Percentiles rank a stretch among this genome's conserved stretches.
phyloP scores from a whole-genome alignment of 1,140 invertebrate species.

The Sinella curviseta region DNA sequence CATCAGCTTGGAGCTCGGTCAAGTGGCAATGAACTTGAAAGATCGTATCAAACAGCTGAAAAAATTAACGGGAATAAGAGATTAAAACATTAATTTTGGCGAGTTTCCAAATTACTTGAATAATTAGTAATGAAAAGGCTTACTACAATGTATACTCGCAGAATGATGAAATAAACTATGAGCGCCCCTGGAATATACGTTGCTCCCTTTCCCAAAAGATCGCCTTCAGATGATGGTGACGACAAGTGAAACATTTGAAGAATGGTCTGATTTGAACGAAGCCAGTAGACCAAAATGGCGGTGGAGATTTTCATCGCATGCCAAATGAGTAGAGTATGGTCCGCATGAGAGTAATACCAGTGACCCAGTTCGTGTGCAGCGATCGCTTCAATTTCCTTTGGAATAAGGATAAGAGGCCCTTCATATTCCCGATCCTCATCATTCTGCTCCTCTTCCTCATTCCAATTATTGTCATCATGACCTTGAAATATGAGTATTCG shows the following conservation, averaged over 20 bases:
- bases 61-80: too few relatives aligned
- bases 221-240: neutral
- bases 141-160: neutral
- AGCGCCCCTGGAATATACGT: neutral
- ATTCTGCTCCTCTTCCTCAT: too few relatives aligned
- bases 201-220: neutral
- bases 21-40: neutral
- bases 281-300: neutral
- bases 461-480: too few relatives aligned
- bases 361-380: neutral
- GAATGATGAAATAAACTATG: neutral
- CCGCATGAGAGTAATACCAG: neutral
- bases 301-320: neutral
- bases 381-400: neutral
- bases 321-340: neutral
- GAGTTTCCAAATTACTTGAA: neutral
- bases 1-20: neutral
- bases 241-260: neutral
- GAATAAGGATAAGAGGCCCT: too few relatives aligned
- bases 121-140: neutral
- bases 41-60: neutral
- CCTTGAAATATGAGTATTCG: neutral
- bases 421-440: too few relatives aligned
- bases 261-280: neutral
- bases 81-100: neutral